phyloP scores from a whole-genome alignment of 2,113 vertebrate species.

The Halcyon malimbica region DNA sequence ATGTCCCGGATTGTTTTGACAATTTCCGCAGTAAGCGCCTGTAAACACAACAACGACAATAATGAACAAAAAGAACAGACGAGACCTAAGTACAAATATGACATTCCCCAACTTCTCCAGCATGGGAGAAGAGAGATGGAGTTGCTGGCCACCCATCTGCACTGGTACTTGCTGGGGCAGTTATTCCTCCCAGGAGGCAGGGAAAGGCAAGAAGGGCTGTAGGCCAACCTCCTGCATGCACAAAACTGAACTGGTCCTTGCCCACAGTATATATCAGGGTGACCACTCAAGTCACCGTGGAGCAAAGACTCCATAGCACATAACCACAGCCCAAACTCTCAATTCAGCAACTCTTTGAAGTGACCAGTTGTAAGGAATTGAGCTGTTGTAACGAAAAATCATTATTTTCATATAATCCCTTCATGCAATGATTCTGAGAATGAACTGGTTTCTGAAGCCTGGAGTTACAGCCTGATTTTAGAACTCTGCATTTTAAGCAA shows the following conservation, averaged over 20 bases:
- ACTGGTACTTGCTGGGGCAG: neutral
- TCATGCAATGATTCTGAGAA: neutral
- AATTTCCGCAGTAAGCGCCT: slow-evolving; percentile 98
- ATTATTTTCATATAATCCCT: neutral
- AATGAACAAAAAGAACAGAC: neutral
- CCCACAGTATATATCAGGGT: neutral
- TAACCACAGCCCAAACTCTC: neutral
- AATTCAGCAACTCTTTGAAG: neutral
- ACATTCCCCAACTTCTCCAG: neutral
- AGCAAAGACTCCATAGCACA: neutral
- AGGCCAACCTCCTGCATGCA: neutral
- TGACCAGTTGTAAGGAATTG: neutral
- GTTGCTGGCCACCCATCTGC: neutral
- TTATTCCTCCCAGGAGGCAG: neutral
- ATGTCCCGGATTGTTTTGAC: slow-evolving; percentile 99
- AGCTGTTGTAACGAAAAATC: neutral
- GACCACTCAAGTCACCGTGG: neutral
- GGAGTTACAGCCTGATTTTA: neutral
- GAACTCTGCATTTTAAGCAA: neutral
- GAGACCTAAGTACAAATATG: neutral
- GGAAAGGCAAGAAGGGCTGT: neutral
- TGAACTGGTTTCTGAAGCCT: neutral
- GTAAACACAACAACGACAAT: neutral
- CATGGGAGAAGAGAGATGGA: neutral
- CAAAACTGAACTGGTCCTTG: neutral